Evolutionary conservation across 1,140 invertebrate genomes (phyloP).

Genomic region (Drosophila bipectinata): DNA sequence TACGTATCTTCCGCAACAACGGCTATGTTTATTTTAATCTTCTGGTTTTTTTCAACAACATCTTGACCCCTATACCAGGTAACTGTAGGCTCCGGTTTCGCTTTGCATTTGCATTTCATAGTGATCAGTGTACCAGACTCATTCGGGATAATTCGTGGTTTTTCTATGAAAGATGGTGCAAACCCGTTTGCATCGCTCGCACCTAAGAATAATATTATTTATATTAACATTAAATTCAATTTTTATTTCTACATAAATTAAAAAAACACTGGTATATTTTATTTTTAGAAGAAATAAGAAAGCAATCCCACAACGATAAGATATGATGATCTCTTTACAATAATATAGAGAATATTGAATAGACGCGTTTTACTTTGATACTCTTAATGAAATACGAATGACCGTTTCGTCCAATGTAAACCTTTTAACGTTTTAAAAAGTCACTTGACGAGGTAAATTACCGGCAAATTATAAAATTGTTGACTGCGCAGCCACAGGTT

Average conservation of each 20-base stretch:
- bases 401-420: no score
- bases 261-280: no score
- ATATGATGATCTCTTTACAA: no score
- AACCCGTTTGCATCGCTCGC: conserved; percentile 94
- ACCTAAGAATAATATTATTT: conserved; percentile 85
- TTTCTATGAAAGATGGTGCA: conserved; percentile 97
- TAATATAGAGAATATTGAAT: no score
- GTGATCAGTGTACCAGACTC: conserved; percentile 97
- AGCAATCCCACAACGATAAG: no score
- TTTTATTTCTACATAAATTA: neutral
- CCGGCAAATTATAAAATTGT: no score
- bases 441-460: no score
- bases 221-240: neutral
- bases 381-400: no score
- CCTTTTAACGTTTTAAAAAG: no score
- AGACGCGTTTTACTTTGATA: no score
- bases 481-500: no score
- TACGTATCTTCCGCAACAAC: conserved; percentile 93
- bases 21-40: conserved; percentile 92
- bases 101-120: conserved; percentile 97
- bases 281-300: no score
- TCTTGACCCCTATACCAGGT: conserved; percentile 95
- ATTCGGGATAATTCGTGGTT: conserved; percentile 98
- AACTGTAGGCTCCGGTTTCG: conserved; percentile 94
- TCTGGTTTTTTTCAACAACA: conserved; percentile 92